phyloP scores from a whole-genome alignment of 2,797 vertebrate species.

The Fundulus diaphanus region DNA sequence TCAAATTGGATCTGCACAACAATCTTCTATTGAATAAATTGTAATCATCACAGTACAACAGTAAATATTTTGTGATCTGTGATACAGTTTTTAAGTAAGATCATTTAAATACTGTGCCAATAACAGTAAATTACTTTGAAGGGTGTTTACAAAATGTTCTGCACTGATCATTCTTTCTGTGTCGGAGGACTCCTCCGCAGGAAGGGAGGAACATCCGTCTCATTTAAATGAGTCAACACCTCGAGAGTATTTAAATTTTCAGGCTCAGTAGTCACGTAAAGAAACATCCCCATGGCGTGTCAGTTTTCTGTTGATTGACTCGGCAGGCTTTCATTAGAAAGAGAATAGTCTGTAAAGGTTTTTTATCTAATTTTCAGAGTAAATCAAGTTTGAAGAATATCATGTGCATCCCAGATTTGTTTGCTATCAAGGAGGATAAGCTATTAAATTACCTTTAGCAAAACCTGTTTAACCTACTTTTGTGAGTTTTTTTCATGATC shows the following conservation, averaged over 20 bases:
- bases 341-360: conserved; percentile 9
- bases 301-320: conserved; percentile 71
- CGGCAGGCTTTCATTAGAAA: conserved; percentile 61
- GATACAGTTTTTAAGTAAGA: conserved; percentile 46
- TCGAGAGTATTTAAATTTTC: conserved; percentile 50
- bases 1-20: background rate
- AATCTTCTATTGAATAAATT: background rate
- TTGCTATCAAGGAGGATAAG: background rate
- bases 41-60: background rate
- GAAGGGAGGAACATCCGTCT: conserved; percentile 54
- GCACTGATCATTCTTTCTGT: conserved; percentile 41
- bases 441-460: background rate
- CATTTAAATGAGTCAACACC: conserved; percentile 71
- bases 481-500: background rate
- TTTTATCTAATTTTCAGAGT: background rate
- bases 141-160: conserved; percentile 36
- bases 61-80: no score
- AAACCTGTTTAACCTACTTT: background rate
- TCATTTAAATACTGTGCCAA: conserved; percentile 55
- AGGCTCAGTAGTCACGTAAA: conserved; percentile 40
- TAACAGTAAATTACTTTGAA: conserved; percentile 71
- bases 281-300: conserved; percentile 54
- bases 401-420: background rate
- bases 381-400: background rate
- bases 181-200: conserved; percentile 38